Percentiles rank a stretch among this genome's conserved stretches.
phyloP scores from a whole-genome alignment of 2,888 invertebrate species.

The Stenchaetothrips biformis region DNA sequence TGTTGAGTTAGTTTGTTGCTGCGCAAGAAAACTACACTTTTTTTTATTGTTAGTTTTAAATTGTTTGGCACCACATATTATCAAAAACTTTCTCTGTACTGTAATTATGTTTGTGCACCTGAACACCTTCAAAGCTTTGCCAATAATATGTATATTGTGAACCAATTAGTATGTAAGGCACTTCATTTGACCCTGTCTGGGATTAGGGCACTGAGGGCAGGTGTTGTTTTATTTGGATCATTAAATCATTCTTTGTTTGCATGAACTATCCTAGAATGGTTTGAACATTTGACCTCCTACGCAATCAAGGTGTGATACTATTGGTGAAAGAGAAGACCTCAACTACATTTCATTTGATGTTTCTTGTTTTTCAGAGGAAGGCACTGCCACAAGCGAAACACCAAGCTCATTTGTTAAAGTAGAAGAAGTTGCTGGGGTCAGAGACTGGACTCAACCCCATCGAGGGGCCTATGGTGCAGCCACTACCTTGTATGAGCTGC shows the following conservation, averaged over 20 bases:
- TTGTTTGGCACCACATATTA: neutral
- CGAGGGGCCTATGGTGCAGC: conserved; percentile 63
- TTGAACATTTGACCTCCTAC: too few relatives aligned
- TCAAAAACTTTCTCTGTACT: neutral
- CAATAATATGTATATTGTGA: too few relatives aligned
- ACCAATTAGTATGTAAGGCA: too few relatives aligned
- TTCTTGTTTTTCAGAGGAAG: neutral
- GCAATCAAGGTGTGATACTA: neutral
- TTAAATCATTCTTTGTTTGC: too few relatives aligned
- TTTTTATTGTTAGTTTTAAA: neutral
- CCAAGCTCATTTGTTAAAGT: conserved; percentile 24
- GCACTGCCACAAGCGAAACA: neutral
- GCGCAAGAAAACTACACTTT: too few relatives aligned
- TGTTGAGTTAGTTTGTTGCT: too few relatives aligned
- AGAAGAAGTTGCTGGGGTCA: conserved; percentile 48
- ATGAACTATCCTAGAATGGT: too few relatives aligned
- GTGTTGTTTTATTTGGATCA: too few relatives aligned
- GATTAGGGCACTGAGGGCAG: too few relatives aligned
- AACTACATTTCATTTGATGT: neutral
- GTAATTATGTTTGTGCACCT: too few relatives aligned
- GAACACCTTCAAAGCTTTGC: too few relatives aligned
- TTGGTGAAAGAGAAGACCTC: neutral
- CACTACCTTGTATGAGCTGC: conserved; percentile 76
- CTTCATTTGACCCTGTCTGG: too few relatives aligned
- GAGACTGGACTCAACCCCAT: conserved; percentile 56